Percentiles rank a stretch among this genome's conserved stretches.
phyloP scores from a whole-genome alignment of 1,140 invertebrate genomes.

The Euwallacea fornicatus region DNA sequence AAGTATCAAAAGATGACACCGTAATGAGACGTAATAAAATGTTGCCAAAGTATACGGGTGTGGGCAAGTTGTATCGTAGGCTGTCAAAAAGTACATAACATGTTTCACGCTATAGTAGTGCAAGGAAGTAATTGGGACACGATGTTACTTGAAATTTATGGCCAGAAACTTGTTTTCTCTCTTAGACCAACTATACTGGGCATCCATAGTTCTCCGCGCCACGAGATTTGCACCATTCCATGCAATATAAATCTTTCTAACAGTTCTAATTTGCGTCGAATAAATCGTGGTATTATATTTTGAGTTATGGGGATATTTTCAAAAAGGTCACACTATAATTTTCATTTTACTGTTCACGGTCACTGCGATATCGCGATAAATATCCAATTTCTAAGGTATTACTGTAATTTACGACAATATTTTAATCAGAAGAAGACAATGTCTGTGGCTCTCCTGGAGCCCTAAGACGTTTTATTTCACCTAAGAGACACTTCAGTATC shows the following conservation, averaged over 20 bases:
- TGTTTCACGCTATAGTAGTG: slow-evolving; percentile 49
- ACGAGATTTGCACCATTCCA: slow-evolving; percentile 39
- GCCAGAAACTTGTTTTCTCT: slow-evolving; percentile 42
- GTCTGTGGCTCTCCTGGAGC: too few relatives aligned
- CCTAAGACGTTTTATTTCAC: too few relatives aligned
- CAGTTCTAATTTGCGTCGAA: slow-evolving; percentile 48
- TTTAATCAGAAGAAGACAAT: slow-evolving; percentile 10
- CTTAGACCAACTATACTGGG: slow-evolving; percentile 21
- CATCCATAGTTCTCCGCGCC: slow-evolving; percentile 36
- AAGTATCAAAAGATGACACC: too few relatives aligned
- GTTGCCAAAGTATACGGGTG: background rate
- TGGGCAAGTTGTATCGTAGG: slow-evolving; percentile 24
- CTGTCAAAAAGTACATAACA: slow-evolving; percentile 42
- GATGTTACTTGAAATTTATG: slow-evolving; percentile 52
- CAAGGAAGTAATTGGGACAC: slow-evolving; percentile 53
- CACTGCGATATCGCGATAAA: slow-evolving; percentile 38
- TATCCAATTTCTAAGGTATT: slow-evolving; percentile 35
- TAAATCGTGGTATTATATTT: slow-evolving; percentile 46
- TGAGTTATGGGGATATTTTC: slow-evolving; percentile 43
- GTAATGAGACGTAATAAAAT: slow-evolving; percentile 1
- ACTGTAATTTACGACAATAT: slow-evolving; percentile 39
- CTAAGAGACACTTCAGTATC: too few relatives aligned
- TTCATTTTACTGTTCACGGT: slow-evolving; percentile 42
- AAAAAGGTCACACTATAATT: slow-evolving; percentile 44
- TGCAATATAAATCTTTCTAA: slow-evolving; percentile 46